Evolutionary conservation across 2,113 vertebrate species (phyloP), one percentile per base, ranked within the genome.

Genomic region (Nestor notabilis): DNA sequence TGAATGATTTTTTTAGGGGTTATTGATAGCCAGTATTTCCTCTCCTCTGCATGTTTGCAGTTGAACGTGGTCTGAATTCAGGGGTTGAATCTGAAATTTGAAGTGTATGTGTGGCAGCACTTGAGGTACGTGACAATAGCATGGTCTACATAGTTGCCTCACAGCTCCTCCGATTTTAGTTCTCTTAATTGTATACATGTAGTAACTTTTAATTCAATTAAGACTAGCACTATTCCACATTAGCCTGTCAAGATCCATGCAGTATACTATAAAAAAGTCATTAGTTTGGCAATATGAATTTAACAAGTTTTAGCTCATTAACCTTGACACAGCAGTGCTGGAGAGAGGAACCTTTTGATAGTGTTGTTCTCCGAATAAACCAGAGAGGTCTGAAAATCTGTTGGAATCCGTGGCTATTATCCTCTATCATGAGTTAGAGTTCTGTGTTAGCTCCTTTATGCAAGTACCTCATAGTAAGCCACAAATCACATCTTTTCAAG

Each of bases 251-350:
- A 93, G 97, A 97, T 95, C 74, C 53, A 83, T 94, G 64, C 92
- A 95, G 70, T 66, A 72, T 86, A 92, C 90, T 87, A 95, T 93
- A 87, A 91, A 96, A 97, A 95, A 89, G 74, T 50, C 81, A 76
- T 97, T 97, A 95, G 83, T 96, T 97, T 94, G 88, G 64, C 95
- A 95, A 93, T 97, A 96, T 55, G 55, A 96, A 77, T 97, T 96
- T 96, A 97, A 91, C 76, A 97, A 96, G 68, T 97, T 97, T 97
- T 97, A 97, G 79, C 81, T 97, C 91, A 97, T 95, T 97, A 96
- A 96, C 76, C 76, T 96, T 98, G 85, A 92, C 91, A 97, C 78
- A 96, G 90, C 78, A 88, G 69, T 80, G 69, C 86, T 95, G 84
- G 35, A 84, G 79, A 96, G 74, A 87, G 96, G 69, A 93, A 75